phyloP scores from a whole-genome alignment of 2,113 vertebrate species.

The Anhinga anhinga region DNA sequence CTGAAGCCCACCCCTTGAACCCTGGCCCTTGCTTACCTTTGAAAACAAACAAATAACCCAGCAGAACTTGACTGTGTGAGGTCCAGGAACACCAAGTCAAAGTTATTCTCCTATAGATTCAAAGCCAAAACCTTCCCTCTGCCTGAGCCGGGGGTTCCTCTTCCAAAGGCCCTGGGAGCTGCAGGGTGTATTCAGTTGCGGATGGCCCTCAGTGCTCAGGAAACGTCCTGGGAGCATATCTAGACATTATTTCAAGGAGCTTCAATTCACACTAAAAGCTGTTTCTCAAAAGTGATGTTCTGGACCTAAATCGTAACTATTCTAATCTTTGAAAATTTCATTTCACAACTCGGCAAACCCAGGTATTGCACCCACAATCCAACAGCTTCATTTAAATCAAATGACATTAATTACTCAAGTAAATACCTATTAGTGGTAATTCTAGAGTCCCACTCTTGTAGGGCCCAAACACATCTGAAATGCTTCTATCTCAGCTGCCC shows the following conservation, averaged over 20 bases:
- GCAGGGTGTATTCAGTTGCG: rapidly evolving
- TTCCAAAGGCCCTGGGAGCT: rapidly evolving
- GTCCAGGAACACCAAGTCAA: rapidly evolving
- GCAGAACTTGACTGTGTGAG: rapidly evolving
- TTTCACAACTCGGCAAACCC: background rate
- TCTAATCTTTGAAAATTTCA: background rate
- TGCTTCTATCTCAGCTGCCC: background rate
- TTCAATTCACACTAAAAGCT: background rate
- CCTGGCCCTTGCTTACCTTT: rapidly evolving
- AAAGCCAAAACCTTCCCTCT: background rate
- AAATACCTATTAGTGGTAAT: background rate
- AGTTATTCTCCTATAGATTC: rapidly evolving
- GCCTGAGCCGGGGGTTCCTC: rapidly evolving
- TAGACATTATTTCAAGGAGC: background rate
- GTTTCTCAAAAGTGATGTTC: background rate
- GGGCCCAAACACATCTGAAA: background rate
- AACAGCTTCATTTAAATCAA: background rate
- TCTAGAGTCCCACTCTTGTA: background rate
- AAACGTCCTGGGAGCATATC: rapidly evolving
- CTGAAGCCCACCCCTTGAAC: background rate
- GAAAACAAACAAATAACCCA: rapidly evolving
- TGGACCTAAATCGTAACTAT: background rate
- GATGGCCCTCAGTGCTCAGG: rapidly evolving
- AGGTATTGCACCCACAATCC: rapidly evolving
- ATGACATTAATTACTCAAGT: background rate